These are phyloP conservation scores for Caenorhabditis wallacei DNA, from an alignment of 2,888 invertebrate species.

Conservation along the genomic window DNA sequence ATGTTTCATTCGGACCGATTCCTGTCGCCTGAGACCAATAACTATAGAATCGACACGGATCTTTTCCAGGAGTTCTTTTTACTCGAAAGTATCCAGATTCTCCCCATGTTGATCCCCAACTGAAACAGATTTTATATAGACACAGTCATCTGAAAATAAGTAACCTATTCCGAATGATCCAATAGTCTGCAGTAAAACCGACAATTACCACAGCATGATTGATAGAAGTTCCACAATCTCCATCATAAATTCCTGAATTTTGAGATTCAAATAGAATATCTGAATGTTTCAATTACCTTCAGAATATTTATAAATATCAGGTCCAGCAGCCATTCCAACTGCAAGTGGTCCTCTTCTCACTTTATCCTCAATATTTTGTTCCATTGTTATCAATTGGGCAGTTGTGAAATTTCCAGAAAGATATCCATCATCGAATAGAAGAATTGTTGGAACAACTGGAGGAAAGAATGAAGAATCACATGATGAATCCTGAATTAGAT, in stretches of 20 bases:
- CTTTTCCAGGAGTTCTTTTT: constrained; percentile 87
- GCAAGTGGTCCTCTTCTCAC: constrained; percentile 66
- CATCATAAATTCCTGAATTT: constrained; percentile 68
- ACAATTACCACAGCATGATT: constrained; percentile 74
- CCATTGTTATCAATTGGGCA: constrained; percentile 42
- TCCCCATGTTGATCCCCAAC: constrained; percentile 93
- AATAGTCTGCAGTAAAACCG: constrained; percentile 67
- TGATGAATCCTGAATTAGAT: constrained; percentile 30
- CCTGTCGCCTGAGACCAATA: constrained; percentile 62
- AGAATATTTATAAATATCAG: constrained; percentile 93
- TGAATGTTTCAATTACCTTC: constrained; percentile 85
- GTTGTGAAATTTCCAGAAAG: constrained; percentile 39
- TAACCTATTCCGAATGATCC: constrained; percentile 71
- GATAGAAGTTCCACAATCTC: constrained; percentile 64
- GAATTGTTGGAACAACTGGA: constrained; percentile 49
- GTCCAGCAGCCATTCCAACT: constrained; percentile 86
- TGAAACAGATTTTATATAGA: constrained; percentile 19
- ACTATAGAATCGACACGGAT: constrained; percentile 87
- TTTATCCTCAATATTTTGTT: constrained; percentile 60
- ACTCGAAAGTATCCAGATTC: constrained; percentile 94
- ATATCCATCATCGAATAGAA: constrained; percentile 47
- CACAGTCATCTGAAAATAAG: background rate
- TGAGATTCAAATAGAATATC: background rate
- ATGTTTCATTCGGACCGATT: constrained; percentile 47
- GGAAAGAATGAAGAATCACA: constrained; percentile 41